Conservation (phyloP, 2,113 vertebrate species). For the Cyphomyrus plagiostoma region DNA sequence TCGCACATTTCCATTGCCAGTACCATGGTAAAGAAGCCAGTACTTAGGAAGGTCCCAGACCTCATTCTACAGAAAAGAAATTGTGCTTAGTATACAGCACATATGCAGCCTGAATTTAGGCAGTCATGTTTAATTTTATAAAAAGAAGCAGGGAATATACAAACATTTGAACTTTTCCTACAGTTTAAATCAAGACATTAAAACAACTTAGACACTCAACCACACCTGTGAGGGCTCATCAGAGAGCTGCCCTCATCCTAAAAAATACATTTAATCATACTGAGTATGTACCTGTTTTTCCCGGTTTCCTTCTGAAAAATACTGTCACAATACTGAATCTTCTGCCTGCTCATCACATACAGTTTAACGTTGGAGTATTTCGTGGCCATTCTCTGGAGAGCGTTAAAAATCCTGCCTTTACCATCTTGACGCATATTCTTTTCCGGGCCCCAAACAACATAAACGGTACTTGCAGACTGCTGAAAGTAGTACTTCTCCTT, state of each 20-base stretch:
- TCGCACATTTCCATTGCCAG: constrained; percentile 84
- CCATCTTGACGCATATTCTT: constrained; percentile 75
- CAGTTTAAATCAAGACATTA: not conserved
- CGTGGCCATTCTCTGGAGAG: constrained; percentile 58
- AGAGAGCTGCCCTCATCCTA: not conserved
- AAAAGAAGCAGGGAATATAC: not conserved
- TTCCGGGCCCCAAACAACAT: constrained; percentile 85
- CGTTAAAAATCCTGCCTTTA: constrained; percentile 66
- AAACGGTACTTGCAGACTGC: constrained; percentile 65
- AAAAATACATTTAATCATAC: not conserved
- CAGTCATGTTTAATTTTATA: not conserved
- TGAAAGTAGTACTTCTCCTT: constrained; percentile 76
- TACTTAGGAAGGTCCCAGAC: constrained; percentile 88
- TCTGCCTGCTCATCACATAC: constrained; percentile 74
- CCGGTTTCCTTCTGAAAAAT: constrained; percentile 90
- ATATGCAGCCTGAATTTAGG: not conserved
- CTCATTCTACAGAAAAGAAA: constrained; percentile 65
- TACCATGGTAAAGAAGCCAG: constrained; percentile 93
- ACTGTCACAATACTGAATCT: constrained; percentile 74
- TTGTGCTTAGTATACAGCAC: not conserved
- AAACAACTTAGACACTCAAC: not conserved
- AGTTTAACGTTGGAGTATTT: constrained; percentile 65
- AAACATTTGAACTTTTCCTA: not conserved
- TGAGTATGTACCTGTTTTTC: constrained; percentile 75
- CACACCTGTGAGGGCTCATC: not conserved